Evolutionary conservation across 2,113 vertebrate species (phyloP).

Genomic region (Puntigrus tetrazona): DNA sequence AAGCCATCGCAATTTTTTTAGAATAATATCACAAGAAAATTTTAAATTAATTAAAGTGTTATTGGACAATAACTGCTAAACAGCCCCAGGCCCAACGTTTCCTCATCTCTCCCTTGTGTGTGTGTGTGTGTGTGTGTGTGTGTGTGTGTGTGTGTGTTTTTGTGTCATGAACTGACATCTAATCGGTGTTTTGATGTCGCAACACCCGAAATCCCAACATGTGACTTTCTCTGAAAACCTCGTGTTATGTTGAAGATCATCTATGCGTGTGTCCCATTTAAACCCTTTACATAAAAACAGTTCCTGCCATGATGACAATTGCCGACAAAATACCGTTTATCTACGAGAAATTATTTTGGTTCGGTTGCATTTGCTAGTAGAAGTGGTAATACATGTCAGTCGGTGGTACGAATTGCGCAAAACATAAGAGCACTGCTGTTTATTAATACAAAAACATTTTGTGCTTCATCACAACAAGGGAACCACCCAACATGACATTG

Average conservation of each 20-base stretch:
- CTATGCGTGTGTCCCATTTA: background rate
- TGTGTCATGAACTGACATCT: background rate
- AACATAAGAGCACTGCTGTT: background rate
- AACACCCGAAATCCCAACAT: constrained; percentile 8
- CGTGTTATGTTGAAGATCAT: background rate
- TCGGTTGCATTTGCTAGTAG: background rate
- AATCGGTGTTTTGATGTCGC: constrained; percentile 39
- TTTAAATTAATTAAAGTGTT: background rate
- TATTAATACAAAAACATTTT: background rate
- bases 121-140: background rate
- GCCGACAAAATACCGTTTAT: background rate
- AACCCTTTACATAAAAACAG: background rate
- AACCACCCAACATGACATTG: constrained; percentile 7
- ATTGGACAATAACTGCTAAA: background rate
- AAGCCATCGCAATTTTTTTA: background rate
- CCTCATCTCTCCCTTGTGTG: background rate
- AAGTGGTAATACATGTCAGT: background rate
- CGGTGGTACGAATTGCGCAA: background rate
- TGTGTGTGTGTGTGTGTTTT: background rate
- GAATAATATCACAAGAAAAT: too few species aligned
- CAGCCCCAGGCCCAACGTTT: background rate
- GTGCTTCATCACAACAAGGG: constrained; percentile 1
- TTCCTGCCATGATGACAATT: background rate
- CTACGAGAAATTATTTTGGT: background rate
- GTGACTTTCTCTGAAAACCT: background rate